These are phyloP conservation scores for Myotis myotis DNA, from an alignment of 2,797 vertebrate genomes.

Conservation along the genomic window DNA sequence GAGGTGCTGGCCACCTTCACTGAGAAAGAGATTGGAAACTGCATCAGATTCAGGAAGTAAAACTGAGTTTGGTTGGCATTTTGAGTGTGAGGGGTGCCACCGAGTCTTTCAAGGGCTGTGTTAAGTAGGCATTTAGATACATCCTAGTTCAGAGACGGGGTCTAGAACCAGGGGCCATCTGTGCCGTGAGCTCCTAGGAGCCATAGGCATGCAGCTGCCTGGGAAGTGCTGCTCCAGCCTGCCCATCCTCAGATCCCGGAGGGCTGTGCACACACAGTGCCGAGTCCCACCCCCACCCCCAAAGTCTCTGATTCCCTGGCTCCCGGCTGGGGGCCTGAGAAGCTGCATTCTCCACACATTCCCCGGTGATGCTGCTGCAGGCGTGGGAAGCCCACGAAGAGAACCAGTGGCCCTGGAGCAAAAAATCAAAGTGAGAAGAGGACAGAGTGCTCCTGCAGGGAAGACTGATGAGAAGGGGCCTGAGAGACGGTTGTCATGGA, in stretches of 20 bases:
- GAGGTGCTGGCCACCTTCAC: accelerated
- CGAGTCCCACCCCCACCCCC: background rate
- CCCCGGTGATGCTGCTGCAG: background rate
- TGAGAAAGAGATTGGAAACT: background rate
- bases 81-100: background rate
- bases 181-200: background rate
- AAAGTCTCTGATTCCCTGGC: background rate
- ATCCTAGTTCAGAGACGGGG: background rate
- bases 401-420: background rate
- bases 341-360: background rate
- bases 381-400: background rate
- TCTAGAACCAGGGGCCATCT: background rate
- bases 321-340: background rate
- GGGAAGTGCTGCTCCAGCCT: background rate
- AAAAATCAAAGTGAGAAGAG: background rate
- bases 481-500: background rate
- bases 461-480: background rate
- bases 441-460: background rate
- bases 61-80: background rate
- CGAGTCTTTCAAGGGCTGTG: background rate
- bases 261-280: background rate
- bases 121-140: background rate
- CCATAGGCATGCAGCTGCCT: background rate
- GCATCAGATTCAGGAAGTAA: background rate
- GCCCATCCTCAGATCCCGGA: background rate